These are phyloP conservation scores for Ceratosolen solmsi DNA, from an alignment of 1,140 invertebrate species.

Conservation along the genomic window DNA sequence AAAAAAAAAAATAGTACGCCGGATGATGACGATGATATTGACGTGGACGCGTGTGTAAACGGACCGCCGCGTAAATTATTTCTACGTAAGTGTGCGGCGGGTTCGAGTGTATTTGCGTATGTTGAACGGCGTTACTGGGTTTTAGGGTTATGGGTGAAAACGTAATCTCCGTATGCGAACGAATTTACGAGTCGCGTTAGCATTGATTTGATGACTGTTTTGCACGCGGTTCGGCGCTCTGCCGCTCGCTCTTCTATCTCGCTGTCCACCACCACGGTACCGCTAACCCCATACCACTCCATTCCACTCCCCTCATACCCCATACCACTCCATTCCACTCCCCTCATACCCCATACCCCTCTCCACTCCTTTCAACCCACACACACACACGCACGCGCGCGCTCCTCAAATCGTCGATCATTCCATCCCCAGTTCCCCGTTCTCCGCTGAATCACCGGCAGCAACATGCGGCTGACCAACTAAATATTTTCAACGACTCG, in stretches of 20 bases:
- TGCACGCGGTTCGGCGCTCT: slow-evolving; percentile 41
- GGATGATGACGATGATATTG: slow-evolving; percentile 42
- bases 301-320: neutral
- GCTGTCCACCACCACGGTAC: no score
- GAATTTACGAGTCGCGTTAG: slow-evolving; percentile 61
- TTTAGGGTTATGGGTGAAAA: slow-evolving; percentile 60
- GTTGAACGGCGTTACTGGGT: slow-evolving; percentile 51
- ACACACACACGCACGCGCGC: no score
- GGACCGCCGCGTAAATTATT: slow-evolving; percentile 19
- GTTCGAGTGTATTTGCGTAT: slow-evolving; percentile 24
- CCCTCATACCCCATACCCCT: neutral
- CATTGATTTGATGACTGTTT: slow-evolving; percentile 60
- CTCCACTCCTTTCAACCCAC: neutral
- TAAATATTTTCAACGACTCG: slow-evolving; percentile 50
- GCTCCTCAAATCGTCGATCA: no score
- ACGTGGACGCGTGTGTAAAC: slow-evolving; percentile 40
- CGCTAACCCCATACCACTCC: no score
- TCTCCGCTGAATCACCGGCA: no score
- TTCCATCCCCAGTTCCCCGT: no score
- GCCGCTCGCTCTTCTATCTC: neutral
- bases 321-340: neutral
- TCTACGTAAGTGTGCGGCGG: neutral
- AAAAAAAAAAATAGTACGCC: no score
- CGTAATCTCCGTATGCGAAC: slow-evolving; percentile 59
- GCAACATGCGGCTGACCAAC: slow-evolving; percentile 48